Evolutionary conservation across 35 echinoderm and acorn worm genomes (phyloP), one percentile per base, ranked within the genome.

Genomic region (Antedon bifida): DNA sequence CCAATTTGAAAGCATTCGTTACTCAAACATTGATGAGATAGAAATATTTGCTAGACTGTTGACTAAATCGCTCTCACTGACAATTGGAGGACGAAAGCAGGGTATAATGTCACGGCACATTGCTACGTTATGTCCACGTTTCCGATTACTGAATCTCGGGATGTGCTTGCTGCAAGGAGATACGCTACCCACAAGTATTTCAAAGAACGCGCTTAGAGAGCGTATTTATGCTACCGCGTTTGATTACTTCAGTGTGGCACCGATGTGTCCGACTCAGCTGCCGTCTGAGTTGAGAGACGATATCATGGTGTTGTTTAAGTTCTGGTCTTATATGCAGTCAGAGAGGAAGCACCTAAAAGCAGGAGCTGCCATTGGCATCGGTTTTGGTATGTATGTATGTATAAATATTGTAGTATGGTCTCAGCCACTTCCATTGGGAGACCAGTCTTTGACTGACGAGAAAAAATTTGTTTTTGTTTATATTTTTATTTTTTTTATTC

Each of bases 171-270:
- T 99, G 5, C 95, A 99, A 39, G 91, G 95, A 12, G 84, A 99
- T 64, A 89, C 90, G 30, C 79, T 99, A 16, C 39, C 80, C 10
- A 86, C 84, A 30, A 87, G 76, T 64, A 92, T 88, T 23, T 78
- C 74, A 19, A 99, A 93, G 87, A 99, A 90, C 55, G 95, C 90
- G 35, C 77, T 99, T 32, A 90, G 95, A 36, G 95, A 99, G 46
- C 82, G 95, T 46, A 88, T 99, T 31, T 99, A 99, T 51, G 84
- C 91, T 13, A 82, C 95, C 21, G 91, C 89, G 4, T 99, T 92
- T 90, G 95, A 99, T 79, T 92, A 90, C 75, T 99, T 99, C 76
- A 99, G 95, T 78, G 87, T 85, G 36, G 74, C 88, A 42, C 88
- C 90, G 13, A 88, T 92, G 86, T 92, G 85, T 75, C 95, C 95